Conservation (phyloP, 1,140 invertebrate species). For the Tetragonula clypearis region DNA sequence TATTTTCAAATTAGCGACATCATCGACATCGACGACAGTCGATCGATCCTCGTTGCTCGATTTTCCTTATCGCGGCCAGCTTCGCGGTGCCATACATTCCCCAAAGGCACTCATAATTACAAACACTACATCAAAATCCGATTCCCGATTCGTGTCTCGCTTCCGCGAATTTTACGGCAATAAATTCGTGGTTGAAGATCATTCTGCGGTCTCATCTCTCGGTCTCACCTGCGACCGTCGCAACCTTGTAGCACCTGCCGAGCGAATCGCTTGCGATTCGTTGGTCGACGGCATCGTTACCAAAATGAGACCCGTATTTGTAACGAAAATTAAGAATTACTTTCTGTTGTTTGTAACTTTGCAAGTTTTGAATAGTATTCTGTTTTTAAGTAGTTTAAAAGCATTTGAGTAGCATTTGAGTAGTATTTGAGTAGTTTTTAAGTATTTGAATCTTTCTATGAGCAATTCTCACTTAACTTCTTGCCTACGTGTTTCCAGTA, state of each 20-base stretch:
- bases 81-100: neutral
- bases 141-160: neutral
- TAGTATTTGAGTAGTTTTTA: too few species aligned
- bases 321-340: too few species aligned
- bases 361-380: too few species aligned
- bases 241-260: slow-evolving; percentile 60
- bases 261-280: slow-evolving; percentile 35
- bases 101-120: slow-evolving; percentile 21
- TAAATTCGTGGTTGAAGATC: slow-evolving; percentile 41
- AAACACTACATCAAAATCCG: slow-evolving; percentile 36
- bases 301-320: too few species aligned
- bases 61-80: neutral
- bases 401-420: too few species aligned
- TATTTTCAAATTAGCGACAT: slow-evolving; percentile 49
- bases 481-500: too few species aligned
- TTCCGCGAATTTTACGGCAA: slow-evolving; percentile 16
- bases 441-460: too few species aligned
- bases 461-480: too few species aligned
- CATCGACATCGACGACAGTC: slow-evolving; percentile 15
- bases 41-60: neutral
- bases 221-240: slow-evolving; percentile 51
- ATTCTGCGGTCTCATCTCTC: slow-evolving; percentile 38
- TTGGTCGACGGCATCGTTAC: too few species aligned
- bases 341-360: too few species aligned
- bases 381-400: too few species aligned